Evolutionary conservation across 2,113 vertebrate genomes (phyloP).

Genomic region (Perognathus longimembris): DNA sequence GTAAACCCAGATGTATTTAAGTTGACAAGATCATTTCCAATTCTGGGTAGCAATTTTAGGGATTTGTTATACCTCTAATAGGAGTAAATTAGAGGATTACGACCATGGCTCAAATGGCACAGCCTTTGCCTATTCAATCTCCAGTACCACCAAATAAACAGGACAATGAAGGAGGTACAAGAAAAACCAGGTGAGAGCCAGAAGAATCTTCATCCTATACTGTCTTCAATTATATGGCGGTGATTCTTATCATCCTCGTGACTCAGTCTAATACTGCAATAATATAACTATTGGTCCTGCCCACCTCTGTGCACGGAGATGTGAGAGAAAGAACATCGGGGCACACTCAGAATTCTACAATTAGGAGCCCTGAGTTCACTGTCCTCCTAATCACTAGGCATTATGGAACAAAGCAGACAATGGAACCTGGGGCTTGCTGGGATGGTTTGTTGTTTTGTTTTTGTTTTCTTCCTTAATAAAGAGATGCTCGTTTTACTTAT

Average conservation of each 20-base stretch:
- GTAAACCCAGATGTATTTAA: neutral
- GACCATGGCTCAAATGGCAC: neutral
- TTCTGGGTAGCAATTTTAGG: neutral
- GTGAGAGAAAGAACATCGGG: too few species aligned
- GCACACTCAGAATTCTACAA: neutral
- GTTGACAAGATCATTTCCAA: neutral
- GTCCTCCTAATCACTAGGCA: too few species aligned
- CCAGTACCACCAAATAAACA: too few species aligned
- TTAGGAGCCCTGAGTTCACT: neutral
- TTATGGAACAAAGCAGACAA: rapidly evolving
- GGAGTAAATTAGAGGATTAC: neutral
- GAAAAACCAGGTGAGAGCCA: neutral
- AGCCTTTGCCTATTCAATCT: too few species aligned
- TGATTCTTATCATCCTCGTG: rapidly evolving
- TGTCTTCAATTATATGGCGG: rapidly evolving
- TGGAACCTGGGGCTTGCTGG: neutral
- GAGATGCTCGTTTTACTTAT: too few species aligned
- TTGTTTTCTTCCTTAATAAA: too few species aligned
- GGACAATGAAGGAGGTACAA: neutral
- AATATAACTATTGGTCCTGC: rapidly evolving
- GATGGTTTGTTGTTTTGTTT: neutral
- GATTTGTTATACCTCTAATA: neutral
- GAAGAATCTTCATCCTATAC: neutral
- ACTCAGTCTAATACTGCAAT: neutral
- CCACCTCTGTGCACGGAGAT: neutral